Evolutionary conservation across 2,888 invertebrate genomes (phyloP).

Genomic region (Catocala fraxini): DNA sequence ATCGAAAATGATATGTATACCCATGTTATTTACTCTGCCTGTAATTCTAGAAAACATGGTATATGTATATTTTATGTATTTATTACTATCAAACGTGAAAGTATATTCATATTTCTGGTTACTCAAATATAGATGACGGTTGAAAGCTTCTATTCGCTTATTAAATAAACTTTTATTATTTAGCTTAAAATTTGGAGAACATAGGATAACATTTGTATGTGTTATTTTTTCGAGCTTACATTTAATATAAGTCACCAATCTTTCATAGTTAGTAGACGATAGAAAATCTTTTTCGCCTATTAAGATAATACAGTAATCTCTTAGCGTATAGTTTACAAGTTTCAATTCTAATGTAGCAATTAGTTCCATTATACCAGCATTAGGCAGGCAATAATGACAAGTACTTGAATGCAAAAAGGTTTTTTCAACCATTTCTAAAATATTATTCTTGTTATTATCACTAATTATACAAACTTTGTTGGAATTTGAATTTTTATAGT

Average conservation of each 20-base stretch:
- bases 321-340: not conserved
- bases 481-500: no score
- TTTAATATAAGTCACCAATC: not conserved
- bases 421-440: not conserved
- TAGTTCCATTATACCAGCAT: not conserved
- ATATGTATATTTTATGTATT: not conserved
- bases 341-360: not conserved
- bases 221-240: not conserved
- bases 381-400: not conserved
- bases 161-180: not conserved
- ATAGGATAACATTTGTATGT: not conserved
- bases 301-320: not conserved
- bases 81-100: not conserved
- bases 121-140: not conserved
- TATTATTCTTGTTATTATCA: not conserved
- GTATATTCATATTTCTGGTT: not conserved
- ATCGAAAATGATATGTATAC: not conserved
- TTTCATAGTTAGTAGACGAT: not conserved
- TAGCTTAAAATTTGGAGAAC: constrained; percentile 1
- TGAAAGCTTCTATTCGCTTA: not conserved
- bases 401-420: not conserved
- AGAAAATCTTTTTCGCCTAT: not conserved
- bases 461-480: not conserved
- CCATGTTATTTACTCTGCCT: not conserved
- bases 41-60: not conserved